Percentiles rank a stretch among this genome's conserved stretches.
phyloP scores from a whole-genome alignment of 2,888 invertebrate genomes.

The Sisyra terminalis region DNA sequence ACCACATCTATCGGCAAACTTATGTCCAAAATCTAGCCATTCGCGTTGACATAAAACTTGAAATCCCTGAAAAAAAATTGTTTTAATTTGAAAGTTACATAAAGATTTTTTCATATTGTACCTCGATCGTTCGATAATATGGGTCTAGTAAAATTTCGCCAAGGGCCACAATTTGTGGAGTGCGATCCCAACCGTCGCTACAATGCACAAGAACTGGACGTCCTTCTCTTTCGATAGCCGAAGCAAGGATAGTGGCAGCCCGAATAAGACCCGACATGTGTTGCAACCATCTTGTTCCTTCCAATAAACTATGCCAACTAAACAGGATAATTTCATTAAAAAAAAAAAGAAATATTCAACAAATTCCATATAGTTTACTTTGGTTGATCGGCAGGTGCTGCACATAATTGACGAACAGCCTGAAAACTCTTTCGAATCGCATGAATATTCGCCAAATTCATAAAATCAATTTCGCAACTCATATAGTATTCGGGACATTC shows the following conservation, averaged over 20 bases:
- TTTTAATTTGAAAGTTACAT: background rate
- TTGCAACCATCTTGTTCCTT: conserved; percentile 82
- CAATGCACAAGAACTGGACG: conserved; percentile 93
- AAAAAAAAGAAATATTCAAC: too few relatives aligned
- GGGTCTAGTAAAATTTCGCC: conserved; percentile 88
- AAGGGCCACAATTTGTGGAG: conserved; percentile 89
- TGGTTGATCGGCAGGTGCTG: conserved; percentile 60
- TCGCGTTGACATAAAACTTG: conserved; percentile 85
- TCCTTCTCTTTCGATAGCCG: conserved; percentile 62
- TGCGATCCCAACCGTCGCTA: conserved; percentile 98
- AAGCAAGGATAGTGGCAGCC: conserved; percentile 64
- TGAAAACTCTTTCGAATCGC: conserved; percentile 86
- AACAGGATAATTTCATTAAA: too few relatives aligned
- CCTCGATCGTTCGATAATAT: conserved; percentile 83
- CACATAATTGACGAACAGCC: conserved; percentile 61
- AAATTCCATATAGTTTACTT: too few relatives aligned
- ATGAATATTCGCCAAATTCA: conserved; percentile 96
- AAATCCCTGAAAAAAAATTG: conserved; percentile 54
- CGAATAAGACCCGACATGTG: conserved; percentile 74
- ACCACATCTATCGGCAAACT: conserved; percentile 90
- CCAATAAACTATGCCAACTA: conserved; percentile 81
- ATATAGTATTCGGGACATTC: conserved; percentile 94
- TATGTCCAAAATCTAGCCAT: conserved; percentile 97
- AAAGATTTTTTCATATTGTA: conserved; percentile 18
- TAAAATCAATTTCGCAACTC: conserved; percentile 88